Base-by-base conservation (phyloP, 2,797 vertebrate genomes). In the Chelonia mydas region DNA sequence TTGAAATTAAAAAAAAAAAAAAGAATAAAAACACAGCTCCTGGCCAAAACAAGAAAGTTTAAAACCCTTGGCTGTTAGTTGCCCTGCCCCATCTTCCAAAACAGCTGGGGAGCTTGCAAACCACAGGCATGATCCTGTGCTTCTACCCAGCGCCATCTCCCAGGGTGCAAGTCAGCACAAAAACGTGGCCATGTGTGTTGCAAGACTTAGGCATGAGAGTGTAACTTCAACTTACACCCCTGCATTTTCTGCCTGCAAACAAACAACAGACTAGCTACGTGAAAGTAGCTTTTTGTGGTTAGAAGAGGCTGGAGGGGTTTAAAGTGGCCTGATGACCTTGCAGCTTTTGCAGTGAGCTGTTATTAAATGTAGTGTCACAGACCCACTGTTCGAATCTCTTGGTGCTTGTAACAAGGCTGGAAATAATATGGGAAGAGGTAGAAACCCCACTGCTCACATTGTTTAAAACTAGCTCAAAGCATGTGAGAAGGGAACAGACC, bases 401-500 rank as follows among this genome's bases (percentile, higher is more conserved):
- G 31, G 80, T 87, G 15, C 50, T 27, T n/a, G 45, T 50, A 93
- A 92, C 82, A 4, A 91, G 45, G 27, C 86, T 9, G 12, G 49
- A 76, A 7, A 82, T 76, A 89, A 90, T 0, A 1, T 82, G 86
- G 93, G n/a, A 23, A 88, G 92, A 83, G 59, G 51, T 33, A 83
- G 74, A 57, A 94, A 86, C 16, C 31, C 17, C 27, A 1, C 45
- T 51, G 77, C 47, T 53, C 6, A n/a, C 50, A 0, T 83, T 84
- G 95, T 78, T 91, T 90, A 93, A 93, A 95, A 94, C 16, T 81
- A 85, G 31, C 51, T 19, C 54, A 61, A 45, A 82, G 78, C 28
- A 85, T 87, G 1, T 28, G 27, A 91, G 68, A 50, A 19, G 80
- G 81, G 81, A 84, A 93, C 79, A 80, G 83, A 88, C 33, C 1